Conservation (phyloP, 2,113 vertebrate genomes). For the Podiceps cristatus region DNA sequence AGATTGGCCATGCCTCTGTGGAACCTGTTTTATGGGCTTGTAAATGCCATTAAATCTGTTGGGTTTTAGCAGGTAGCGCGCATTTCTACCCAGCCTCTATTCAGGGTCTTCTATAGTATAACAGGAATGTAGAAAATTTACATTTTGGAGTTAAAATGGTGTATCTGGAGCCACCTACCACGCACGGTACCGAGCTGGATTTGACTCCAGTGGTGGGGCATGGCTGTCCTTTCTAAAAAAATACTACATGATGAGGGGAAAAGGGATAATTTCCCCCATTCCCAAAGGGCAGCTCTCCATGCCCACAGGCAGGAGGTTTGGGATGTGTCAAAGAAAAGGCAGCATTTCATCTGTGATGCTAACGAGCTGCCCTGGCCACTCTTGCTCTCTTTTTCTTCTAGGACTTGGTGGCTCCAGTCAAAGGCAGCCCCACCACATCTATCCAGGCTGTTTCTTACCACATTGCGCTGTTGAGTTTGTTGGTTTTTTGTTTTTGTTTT, state of each 20-base stretch:
- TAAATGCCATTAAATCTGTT: slow-evolving; percentile 21
- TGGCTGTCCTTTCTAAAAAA: background rate
- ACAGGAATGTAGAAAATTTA: background rate
- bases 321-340: background rate
- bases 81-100: background rate
- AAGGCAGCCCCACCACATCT: background rate
- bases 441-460: background rate
- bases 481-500: too few relatives aligned
- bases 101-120: background rate
- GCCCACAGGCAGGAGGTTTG: background rate
- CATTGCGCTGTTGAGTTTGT: background rate
- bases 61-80: background rate
- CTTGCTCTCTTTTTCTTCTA: background rate
- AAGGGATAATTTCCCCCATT: background rate
- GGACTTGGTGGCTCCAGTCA: background rate
- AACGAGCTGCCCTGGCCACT: background rate
- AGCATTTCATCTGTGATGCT: background rate
- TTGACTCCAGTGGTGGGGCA: background rate
- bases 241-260: background rate
- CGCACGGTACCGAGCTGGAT: background rate
- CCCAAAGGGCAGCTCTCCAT: background rate
- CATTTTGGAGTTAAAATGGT: background rate
- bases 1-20: background rate
- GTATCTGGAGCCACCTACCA: background rate
- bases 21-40: slow-evolving; percentile 38